phyloP scores from a whole-genome alignment of 37 sponge, comb jelly and placozoan species.

The Corticium candelabrum region DNA sequence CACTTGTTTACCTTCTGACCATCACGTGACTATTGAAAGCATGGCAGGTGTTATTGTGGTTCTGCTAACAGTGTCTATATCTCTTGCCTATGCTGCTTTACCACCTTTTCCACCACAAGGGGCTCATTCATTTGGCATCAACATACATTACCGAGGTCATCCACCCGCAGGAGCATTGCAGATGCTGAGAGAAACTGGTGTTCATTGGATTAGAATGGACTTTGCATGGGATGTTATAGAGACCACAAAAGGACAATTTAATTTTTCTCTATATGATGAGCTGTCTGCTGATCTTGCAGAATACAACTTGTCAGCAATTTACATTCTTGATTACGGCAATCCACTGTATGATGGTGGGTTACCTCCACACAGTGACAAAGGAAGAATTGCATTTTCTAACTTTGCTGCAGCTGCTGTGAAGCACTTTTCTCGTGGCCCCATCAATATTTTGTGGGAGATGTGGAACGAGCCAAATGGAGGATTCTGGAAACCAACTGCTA shows the following conservation, averaged over 20 bases:
- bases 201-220: neutral
- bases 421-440: neutral
- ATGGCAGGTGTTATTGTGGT: no score
- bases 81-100: no score
- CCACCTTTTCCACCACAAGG: neutral
- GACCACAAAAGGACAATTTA: neutral
- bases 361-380: neutral
- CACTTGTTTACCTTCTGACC: no score
- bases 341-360: constrained; percentile 7
- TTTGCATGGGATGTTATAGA: neutral
- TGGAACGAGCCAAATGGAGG: constrained; percentile 1
- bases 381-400: neutral
- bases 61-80: no score
- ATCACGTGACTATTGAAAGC: no score
- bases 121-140: neutral
- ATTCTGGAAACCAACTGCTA: constrained; percentile 9
- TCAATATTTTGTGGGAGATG: constrained; percentile 1
- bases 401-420: neutral
- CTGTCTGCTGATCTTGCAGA: neutral
- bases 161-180: neutral
- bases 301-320: neutral
- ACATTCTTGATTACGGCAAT: constrained; percentile 7
- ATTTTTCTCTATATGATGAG: neutral
- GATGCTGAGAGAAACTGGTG: neutral
- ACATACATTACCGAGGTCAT: neutral